Percentiles rank a stretch among this genome's conserved stretches.
Evolutionary conservation across 1,140 invertebrate genomes (phyloP).

Genomic region (Scaptomyza graminum): DNA sequence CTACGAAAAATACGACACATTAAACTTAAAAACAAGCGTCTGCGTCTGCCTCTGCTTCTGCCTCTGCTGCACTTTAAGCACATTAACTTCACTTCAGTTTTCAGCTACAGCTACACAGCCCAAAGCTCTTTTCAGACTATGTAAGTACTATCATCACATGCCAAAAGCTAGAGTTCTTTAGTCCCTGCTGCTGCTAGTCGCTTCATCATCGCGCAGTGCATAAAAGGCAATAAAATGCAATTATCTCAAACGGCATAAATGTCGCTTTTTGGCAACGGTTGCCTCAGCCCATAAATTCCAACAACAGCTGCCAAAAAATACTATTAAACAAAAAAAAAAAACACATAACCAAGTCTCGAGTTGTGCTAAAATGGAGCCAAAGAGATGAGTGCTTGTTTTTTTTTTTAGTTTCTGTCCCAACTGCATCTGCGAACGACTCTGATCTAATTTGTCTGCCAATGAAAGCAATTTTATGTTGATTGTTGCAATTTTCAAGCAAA

Average conservation of each 20-base stretch:
- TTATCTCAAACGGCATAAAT: conserved; percentile 80
- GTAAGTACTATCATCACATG: conserved; percentile 19
- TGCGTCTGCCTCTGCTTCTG: conserved; percentile 23
- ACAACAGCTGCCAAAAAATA: conserved; percentile 61
- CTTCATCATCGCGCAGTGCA: conserved; percentile 49
- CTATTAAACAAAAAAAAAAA: conserved; percentile 3
- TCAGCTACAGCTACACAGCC: not conserved
- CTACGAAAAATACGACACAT: conserved; percentile 45
- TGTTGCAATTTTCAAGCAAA: conserved; percentile 49
- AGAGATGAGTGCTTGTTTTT: conserved; percentile 10
- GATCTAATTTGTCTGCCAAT: conserved; percentile 75
- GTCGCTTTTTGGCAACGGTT: conserved; percentile 75
- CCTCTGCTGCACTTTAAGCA: conserved; percentile 49
- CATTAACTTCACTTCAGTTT: conserved; percentile 61
- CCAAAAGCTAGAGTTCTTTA: conserved; percentile 1
- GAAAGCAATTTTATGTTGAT: conserved; percentile 57
- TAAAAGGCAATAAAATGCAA: conserved; percentile 80
- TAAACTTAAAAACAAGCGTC: conserved; percentile 63
- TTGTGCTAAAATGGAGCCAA: conserved; percentile 8
- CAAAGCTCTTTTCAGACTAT: conserved; percentile 1
- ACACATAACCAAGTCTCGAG: not conserved
- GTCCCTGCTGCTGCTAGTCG: not conserved
- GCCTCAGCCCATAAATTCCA: conserved; percentile 68
- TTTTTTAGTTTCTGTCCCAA: not conserved
- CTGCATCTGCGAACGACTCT: conserved; percentile 37